Conservation (phyloP, 2,888 invertebrate species). For the Philereme vetulata region DNA sequence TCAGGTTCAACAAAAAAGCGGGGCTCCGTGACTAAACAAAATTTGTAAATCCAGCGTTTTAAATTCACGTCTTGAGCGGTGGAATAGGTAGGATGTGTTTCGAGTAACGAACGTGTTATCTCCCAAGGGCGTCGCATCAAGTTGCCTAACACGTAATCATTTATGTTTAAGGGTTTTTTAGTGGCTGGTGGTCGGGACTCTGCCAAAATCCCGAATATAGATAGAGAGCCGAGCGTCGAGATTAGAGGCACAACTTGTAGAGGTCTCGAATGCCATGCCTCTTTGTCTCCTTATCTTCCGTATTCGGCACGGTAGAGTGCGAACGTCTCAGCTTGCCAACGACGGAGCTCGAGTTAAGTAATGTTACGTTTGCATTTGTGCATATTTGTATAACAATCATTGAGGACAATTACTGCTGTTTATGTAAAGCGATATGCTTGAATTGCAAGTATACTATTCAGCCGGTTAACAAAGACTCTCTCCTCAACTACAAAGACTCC, state of each 20-base stretch:
- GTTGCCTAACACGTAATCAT: slow-evolving; percentile 56
- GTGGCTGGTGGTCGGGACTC: slow-evolving; percentile 27
- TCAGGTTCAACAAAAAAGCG: slow-evolving; percentile 47
- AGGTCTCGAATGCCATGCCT: slow-evolving; percentile 37
- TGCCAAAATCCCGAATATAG: slow-evolving; percentile 35
- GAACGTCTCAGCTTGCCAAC: slow-evolving; percentile 36
- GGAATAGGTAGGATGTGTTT: slow-evolving; percentile 54
- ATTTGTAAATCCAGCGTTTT: slow-evolving; percentile 55
- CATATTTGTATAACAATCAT: slow-evolving; percentile 1
- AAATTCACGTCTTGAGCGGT: slow-evolving; percentile 60
- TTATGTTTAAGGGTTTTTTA: slow-evolving; percentile 47
- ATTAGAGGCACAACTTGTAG: slow-evolving; percentile 38
- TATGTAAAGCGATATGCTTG: slow-evolving; percentile 1
- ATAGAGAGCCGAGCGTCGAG: slow-evolving; percentile 31
- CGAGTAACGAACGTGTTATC: slow-evolving; percentile 56
- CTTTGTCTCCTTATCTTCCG: slow-evolving; percentile 41
- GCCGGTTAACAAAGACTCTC: too few species aligned
- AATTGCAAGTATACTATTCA: not conserved
- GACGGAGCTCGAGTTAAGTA: slow-evolving; percentile 26
- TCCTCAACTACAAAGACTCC: too few species aligned
- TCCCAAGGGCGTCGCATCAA: slow-evolving; percentile 54
- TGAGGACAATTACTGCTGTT: not conserved
- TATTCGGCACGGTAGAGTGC: slow-evolving; percentile 30
- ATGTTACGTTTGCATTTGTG: slow-evolving; percentile 14
- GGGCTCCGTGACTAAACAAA: slow-evolving; percentile 45